Evolutionary conservation across 2,797 vertebrate species (phyloP), one percentile per base, ranked within the genome.

Genomic region (Epinephelus awoara): DNA sequence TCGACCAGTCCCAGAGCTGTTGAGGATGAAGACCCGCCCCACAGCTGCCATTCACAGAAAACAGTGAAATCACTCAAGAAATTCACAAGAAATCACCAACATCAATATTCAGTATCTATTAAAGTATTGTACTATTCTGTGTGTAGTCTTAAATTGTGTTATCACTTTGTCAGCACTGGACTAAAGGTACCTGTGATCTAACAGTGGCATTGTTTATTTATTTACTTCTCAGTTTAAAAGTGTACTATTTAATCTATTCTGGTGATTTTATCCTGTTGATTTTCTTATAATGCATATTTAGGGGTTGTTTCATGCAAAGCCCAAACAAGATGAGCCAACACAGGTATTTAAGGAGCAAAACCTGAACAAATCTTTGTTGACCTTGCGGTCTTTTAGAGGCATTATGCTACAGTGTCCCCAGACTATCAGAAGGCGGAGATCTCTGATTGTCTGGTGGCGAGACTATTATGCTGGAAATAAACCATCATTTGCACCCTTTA

Each of bases 11-110:
- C 1, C 92, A 44, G 96, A 96, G 79, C 86, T 95, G 42, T 92
- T 96, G 59, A 92, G 71, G 8, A 2, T 95, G 46, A 96, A 96
- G 88, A 91, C 94, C 64, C 93, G 89, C 1, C 96, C 95, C 38
- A 96, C 95, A 0, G 91, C 94, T 1, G 89, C 92, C 42, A 94
- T 94, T 83, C 84, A 89, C 18, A 89, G 89, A 27, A 85, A 87
- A 55, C 73, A 67, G 0, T 92, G 21, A 89, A 25, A n/a, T 0
- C 7, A 2, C 7, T 3, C 6, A 15, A n/a, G 23, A 18, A n/a
- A n/a, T n/a, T n/a, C n/a, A n/a, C n/a, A 15, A 49, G 12, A 55
- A 54, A 49, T 27, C 17, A 49, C 17, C 2, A 10, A 29, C 18
- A 61, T 23, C 15, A 13, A 57, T 3, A 6, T 40, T 56, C 34